phyloP scores from a whole-genome alignment of 2,888 invertebrate genomes.

The Norana najaformis region DNA sequence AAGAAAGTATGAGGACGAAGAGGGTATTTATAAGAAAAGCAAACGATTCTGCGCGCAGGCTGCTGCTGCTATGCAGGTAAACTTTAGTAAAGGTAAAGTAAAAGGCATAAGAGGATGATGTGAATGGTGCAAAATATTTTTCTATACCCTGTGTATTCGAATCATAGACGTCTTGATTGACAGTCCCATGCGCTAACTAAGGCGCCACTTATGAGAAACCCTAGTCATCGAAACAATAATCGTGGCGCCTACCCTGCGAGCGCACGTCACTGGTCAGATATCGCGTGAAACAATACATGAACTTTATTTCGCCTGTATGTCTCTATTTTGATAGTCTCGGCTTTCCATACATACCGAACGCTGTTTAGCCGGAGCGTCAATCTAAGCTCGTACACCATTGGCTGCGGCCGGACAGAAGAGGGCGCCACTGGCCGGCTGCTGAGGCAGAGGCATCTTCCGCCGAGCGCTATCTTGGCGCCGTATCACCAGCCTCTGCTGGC shows the following conservation, averaged over 20 bases:
- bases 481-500: neutral
- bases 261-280: neutral
- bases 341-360: neutral
- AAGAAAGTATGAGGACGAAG: too few species aligned
- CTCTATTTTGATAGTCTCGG: slow-evolving; percentile 5
- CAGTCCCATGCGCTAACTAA: neutral
- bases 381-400: neutral
- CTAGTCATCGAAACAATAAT: neutral
- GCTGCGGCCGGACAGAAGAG: neutral
- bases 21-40: too few species aligned
- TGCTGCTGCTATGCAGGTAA: too few species aligned
- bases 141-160: neutral
- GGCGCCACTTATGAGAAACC: neutral
- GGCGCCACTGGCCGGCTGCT: neutral
- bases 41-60: too few species aligned
- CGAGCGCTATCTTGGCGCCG: neutral
- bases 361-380: neutral
- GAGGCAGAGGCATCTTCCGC: neutral
- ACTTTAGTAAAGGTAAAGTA: too few species aligned
- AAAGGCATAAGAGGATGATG: too few species aligned
- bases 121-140: neutral
- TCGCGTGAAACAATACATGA: neutral
- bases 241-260: neutral
- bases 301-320: too few species aligned
- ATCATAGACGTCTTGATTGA: neutral